Evolutionary conservation across 2,888 invertebrate species (phyloP).

Genomic region (Morpho achilles): DNA sequence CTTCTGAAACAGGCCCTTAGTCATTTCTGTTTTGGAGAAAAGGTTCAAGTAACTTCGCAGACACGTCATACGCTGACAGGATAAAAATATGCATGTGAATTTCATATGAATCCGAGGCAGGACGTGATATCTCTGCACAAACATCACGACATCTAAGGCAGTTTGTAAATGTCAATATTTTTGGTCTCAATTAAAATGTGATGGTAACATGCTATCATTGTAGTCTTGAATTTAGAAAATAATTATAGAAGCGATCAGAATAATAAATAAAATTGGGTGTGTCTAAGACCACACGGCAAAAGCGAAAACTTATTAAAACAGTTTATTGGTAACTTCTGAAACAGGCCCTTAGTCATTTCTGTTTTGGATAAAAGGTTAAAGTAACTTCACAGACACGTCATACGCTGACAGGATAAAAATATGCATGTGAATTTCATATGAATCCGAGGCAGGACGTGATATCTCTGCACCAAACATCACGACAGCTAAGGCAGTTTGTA

Average conservation of each 20-base stretch:
- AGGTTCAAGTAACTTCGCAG: too few relatives aligned
- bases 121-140: conserved; percentile 26
- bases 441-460: conserved; percentile 26
- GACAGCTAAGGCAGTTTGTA: conserved; percentile 2
- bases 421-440: conserved; percentile 31
- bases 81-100: conserved; percentile 33
- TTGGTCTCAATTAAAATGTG: conserved; percentile 4
- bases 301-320: too few relatives aligned
- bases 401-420: conserved; percentile 23
- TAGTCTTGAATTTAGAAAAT: neutral
- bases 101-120: conserved; percentile 24
- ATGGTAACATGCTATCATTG: conserved; percentile 1
- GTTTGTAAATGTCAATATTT: conserved; percentile 6
- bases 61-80: conserved; percentile 8
- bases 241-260: too few relatives aligned
- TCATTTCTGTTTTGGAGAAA: too few relatives aligned
- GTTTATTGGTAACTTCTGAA: too few relatives aligned
- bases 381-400: too few relatives aligned
- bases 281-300: too few relatives aligned
- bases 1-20: too few relatives aligned
- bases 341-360: too few relatives aligned
- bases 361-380: too few relatives aligned
- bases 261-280: too few relatives aligned
- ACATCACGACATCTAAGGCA: conserved; percentile 10
- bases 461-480: conserved; percentile 21